Base-by-base conservation (phyloP, 2,888 invertebrate genomes). In the Apocheima hispidaria region DNA sequence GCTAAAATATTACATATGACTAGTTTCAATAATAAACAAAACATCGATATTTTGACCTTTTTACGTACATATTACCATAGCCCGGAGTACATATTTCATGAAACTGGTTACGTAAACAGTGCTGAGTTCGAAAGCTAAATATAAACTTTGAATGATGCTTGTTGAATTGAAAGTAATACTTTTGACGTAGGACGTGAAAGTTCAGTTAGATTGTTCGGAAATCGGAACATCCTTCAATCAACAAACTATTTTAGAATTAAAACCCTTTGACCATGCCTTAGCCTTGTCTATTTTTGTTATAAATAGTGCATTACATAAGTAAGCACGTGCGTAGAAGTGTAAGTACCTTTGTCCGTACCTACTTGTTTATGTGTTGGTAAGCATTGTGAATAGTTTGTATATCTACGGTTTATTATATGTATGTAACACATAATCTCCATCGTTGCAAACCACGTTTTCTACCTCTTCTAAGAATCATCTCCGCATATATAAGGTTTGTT, bases 41-140 rank as follows among this genome's bases (percentile, higher is more conserved):
- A 10, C 12, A 36, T 26, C 36, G 7, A 26, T 36, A 36, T 14
- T 36, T 44, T 26, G 23, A 35, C 35, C 44, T 23, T 35, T 26
- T 30, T 14, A 23, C 23, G 41, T 16, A n/a, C 3, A 4, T 20
- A 18, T 26, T n/a, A n/a, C n/a, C 33, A 35, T 46, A 71, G 62
- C 68, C 71, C 72, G 71, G 60, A 67, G 66, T 61, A 66, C 53
- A 41, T 66, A 61, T 53, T 44, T 51, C 38, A 59, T 66, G 58
- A 48, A 59, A 38, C 36, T 12, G 41, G 54, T 50, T 50, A 65
- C 63, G 63, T 35, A 65, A 63, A 64, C 49, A 28, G 53, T 10
- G 35, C 28, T 44, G 16, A 54, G 35, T 33, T 56, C 4, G 20
- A 33, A 33, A 56, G 38, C 55, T 55, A 61, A 51, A 61, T 54